Evolutionary conservation across 2,113 vertebrate genomes (phyloP).

Genomic region (Cromileptes altivelis): DNA sequence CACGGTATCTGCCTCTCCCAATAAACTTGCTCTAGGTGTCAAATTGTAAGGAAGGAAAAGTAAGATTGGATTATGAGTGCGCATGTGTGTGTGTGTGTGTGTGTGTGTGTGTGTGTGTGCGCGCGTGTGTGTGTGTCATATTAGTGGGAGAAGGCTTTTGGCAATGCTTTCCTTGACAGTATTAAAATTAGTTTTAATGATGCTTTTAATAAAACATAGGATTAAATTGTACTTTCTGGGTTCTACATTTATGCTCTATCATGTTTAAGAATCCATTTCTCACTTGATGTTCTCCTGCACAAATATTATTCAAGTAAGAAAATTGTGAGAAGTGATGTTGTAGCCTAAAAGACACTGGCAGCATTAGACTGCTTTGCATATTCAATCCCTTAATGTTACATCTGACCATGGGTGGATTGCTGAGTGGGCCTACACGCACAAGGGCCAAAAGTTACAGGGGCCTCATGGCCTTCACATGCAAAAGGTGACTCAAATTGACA

Average conservation of each 20-base stretch:
- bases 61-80: conserved; percentile 28
- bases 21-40: conserved; percentile 59
- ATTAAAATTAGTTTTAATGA: conserved; percentile 23
- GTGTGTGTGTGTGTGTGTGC: not conserved
- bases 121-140: not conserved
- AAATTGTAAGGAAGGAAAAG: conserved; percentile 49
- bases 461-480: no score
- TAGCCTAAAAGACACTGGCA: not conserved
- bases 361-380: not conserved
- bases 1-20: conserved; percentile 32
- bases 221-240: not conserved
- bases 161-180: conserved; percentile 20
- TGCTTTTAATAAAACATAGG: conserved; percentile 5
- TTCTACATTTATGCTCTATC: not conserved
- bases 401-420: not conserved
- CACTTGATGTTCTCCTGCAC: not conserved
- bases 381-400: not conserved
- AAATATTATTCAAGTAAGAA: not conserved
- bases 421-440: no score
- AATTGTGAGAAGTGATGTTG: not conserved
- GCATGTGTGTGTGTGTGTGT: not conserved
- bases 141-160: conserved; percentile 8
- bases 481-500: no score
- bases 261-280: conserved; percentile 10
- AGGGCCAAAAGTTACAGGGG: no score